A percentile compares a stretch with the other conserved stretches of the same genome.
phyloP scores from a whole-genome alignment of 2,797 vertebrate genomes.

The Heliangelus exortis region DNA sequence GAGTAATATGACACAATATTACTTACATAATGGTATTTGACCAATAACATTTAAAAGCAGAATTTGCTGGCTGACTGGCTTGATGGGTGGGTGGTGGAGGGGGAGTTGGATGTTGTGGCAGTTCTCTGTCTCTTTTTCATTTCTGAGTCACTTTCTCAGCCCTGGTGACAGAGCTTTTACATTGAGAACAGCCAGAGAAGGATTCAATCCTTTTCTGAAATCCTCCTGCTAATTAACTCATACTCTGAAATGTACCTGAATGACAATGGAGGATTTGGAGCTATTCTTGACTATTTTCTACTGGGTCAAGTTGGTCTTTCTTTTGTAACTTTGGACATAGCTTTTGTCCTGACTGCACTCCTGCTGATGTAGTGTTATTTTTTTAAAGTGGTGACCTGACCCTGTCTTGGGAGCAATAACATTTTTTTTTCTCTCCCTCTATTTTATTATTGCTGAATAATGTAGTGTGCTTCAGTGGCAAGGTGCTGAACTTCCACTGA shows the following conservation, averaged over 20 bases:
- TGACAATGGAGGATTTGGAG: neutral
- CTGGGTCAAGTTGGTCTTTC: neutral
- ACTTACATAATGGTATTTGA: constrained; percentile 51
- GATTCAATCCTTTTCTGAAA: neutral
- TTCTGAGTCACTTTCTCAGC: constrained; percentile 41
- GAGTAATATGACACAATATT: constrained; percentile 10
- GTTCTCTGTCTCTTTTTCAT: constrained; percentile 11
- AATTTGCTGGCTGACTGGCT: neutral
- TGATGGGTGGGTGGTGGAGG: neutral
- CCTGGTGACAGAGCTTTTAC: neutral
- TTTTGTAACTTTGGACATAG: neutral
- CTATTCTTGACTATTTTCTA: neutral
- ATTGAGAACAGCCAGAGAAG: constrained; percentile 1
- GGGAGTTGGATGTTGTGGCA: neutral
- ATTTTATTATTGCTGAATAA: neutral
- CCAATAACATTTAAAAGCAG: constrained; percentile 50
- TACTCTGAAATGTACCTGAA: constrained; percentile 3
- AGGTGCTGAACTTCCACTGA: neutral
- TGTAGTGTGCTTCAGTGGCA: neutral
- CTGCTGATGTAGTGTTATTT: neutral
- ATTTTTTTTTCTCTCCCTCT: neutral
- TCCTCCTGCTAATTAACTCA: constrained; percentile 39
- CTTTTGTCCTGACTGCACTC: neutral
- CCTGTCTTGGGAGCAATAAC: neutral
- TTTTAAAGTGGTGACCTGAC: neutral